These are phyloP conservation scores for Helicolenus hilgendorfi DNA, from an alignment of 2,797 vertebrate genomes.

Conservation along the genomic window DNA sequence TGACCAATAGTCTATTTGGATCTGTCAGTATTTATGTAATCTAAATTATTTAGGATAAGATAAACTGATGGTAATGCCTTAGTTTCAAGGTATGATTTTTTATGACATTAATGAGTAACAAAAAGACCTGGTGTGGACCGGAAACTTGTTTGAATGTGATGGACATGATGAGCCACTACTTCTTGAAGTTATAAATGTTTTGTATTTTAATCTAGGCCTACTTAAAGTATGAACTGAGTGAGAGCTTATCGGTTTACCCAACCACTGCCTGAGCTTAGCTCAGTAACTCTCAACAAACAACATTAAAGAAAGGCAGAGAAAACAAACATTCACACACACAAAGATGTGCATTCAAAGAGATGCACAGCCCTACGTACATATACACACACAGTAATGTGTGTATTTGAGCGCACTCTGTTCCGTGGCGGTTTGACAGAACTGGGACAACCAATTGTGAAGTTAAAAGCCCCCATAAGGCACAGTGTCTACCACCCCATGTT, in stretches of 20 bases:
- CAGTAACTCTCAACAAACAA: slow-evolving; percentile 45
- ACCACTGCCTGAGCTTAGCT: neutral
- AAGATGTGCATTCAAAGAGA: slow-evolving; percentile 33
- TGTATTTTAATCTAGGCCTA: neutral
- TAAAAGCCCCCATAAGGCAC: slow-evolving; percentile 77
- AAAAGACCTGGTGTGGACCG: neutral
- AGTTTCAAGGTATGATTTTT: neutral
- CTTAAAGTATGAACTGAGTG: neutral
- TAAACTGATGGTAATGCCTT: neutral
- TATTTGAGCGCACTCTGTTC: slow-evolving; percentile 41
- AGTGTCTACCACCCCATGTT: slow-evolving; percentile 70
- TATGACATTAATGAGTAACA: neutral
- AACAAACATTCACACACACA: slow-evolving; percentile 23
- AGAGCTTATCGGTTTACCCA: slow-evolving; percentile 19
- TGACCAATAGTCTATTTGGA: neutral
- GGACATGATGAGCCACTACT: neutral
- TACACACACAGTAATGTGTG: slow-evolving; percentile 26
- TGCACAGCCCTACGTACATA: neutral
- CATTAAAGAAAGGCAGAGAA: slow-evolving; percentile 44
- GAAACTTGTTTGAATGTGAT: neutral
- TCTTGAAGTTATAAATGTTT: neutral
- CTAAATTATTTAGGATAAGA: neutral
- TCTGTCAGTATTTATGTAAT: neutral
- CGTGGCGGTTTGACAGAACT: slow-evolving; percentile 77
- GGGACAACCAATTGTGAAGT: slow-evolving; percentile 82